Percentiles rank a stretch among this genome's conserved stretches.
phyloP scores from a whole-genome alignment of 1,140 invertebrate genomes.

The Papilio aristodemus region DNA sequence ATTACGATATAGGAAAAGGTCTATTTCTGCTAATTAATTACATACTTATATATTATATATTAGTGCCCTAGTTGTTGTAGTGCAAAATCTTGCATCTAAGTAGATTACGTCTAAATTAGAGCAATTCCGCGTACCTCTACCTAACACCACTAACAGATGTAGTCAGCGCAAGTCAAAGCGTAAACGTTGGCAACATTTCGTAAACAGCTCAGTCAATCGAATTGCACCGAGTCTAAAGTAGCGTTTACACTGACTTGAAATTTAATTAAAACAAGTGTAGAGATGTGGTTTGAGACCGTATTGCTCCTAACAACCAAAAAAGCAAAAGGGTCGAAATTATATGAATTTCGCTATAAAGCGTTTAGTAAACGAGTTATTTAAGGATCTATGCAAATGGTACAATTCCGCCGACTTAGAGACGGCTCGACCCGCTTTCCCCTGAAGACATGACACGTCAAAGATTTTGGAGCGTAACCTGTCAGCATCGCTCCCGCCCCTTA shows the following conservation, averaged over 20 bases:
- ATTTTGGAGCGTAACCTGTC: not conserved
- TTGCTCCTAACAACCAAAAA: no score
- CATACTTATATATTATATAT: no score
- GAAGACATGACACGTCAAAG: not conserved
- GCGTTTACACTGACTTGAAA: not conserved
- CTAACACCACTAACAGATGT: not conserved
- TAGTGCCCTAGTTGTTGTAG: not conserved
- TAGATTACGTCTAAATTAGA: not conserved
- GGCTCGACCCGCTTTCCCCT: conserved; percentile 9
- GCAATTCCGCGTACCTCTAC: no score
- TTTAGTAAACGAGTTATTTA: not conserved
- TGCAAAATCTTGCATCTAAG: not conserved
- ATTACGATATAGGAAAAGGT: no score
- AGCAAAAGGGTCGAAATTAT: no score
- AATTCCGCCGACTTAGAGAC: not conserved
- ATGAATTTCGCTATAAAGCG: no score
- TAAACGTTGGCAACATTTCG: not conserved
- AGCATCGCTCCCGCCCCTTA: not conserved
- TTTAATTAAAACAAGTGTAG: not conserved
- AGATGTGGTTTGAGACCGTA: no score
- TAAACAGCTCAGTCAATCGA: not conserved
- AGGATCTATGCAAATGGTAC: not conserved
- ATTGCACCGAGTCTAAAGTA: not conserved
- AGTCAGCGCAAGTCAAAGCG: not conserved
- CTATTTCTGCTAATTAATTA: no score